Base-by-base conservation (phyloP, 2,888 invertebrate species). In the Dermolepida albohirtum region DNA sequence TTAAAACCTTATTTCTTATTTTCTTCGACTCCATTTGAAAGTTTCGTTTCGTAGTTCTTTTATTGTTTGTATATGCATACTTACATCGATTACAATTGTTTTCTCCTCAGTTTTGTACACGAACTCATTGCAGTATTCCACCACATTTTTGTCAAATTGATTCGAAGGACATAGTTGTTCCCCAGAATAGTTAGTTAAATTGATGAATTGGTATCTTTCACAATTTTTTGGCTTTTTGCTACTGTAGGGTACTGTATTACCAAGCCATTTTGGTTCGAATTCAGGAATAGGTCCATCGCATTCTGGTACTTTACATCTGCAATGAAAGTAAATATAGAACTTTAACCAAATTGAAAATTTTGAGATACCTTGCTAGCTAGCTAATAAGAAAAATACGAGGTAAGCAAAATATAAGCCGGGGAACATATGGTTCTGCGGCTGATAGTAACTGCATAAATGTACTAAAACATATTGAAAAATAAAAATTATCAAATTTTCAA, bases 241-340 rank as follows among this genome's bases (percentile, higher is more conserved):
- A n/a, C 73, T 71, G 63, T 74, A 80, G 5, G 84, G 83, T n/a
- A 83, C 76, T 0, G 82, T 82, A 68, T 79, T 76, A 8, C 63
- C 44, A 34, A 84, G 50, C 83, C 84, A 84, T 5, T 71, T 52
- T 4, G 81, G 76, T 14, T 79, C 70, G 63, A 72, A 79, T 34
- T 71, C 65, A 7, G 79, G 70, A 27, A 50, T n/a, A 66, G 40
- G 43, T 27, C 17, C 52, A 64, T 83, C 83, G 65, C 83, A 83
- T 63, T 75, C 79, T n/a, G 81, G 80, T 40, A 83, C 75, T 71
- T 77, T 71, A 73, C 82, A 83, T 68, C 83, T 82, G 70, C 77
- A 78, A 68, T 52, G 62, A 70, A 66, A 57, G 29, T 17, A 39
- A 39, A 16, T 5, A 55, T 41, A 7, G 14, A 17, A 55, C 34